These are phyloP conservation scores for Pseudolycoriella hygida DNA, from an alignment of 2,888 invertebrate species.

Conservation along the genomic window DNA sequence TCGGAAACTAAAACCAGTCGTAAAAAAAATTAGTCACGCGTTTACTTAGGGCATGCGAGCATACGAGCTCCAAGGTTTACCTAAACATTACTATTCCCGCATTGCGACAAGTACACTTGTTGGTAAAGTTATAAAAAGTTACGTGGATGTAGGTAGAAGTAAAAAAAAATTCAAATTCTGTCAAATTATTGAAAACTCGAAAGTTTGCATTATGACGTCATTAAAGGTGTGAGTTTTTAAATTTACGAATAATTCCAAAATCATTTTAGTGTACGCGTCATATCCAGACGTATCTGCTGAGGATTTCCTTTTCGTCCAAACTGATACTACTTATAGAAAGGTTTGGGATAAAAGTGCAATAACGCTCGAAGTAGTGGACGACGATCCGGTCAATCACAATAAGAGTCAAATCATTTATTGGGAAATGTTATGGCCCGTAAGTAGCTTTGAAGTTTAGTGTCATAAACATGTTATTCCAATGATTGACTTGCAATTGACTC, in stretches of 20 bases:
- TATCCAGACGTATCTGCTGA: conserved; percentile 60
- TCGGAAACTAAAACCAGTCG: too few species aligned
- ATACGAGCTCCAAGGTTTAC: too few species aligned
- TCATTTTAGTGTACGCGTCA: conserved; percentile 50
- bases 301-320: conserved; percentile 67
- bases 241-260: background rate
- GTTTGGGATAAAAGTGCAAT: conserved; percentile 68
- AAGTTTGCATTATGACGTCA: too few species aligned
- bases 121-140: too few species aligned
- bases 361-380: conserved; percentile 49
- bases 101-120: too few species aligned
- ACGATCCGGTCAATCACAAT: conserved; percentile 34
- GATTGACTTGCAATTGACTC: background rate
- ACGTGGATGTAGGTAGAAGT: too few species aligned
- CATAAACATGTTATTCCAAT: background rate
- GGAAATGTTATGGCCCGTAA: conserved; percentile 79
- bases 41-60: too few species aligned
- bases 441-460: conserved; percentile 16
- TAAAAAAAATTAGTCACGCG: too few species aligned
- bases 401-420: conserved; percentile 67
- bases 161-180: too few species aligned
- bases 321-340: conserved; percentile 59
- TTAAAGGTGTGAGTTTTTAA: too few species aligned
- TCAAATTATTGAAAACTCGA: too few species aligned
- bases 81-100: too few species aligned